Conservation (phyloP, 2,888 invertebrate genomes). For the Orthosia gracilis region DNA sequence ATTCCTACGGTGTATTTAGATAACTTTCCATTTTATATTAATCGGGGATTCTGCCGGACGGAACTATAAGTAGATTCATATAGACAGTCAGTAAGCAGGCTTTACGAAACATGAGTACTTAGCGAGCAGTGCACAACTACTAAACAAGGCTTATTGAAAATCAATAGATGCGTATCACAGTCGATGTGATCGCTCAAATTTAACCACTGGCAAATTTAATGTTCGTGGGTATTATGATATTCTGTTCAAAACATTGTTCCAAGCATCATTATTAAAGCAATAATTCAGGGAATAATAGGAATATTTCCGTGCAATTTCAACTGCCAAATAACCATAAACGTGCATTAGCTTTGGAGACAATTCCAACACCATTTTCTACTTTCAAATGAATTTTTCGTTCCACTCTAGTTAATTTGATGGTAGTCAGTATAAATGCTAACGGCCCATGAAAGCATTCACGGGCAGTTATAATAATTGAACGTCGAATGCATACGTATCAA, state of each 20-base stretch:
- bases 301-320: conserved; percentile 14
- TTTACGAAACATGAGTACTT: conserved; percentile 15
- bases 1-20: not conserved
- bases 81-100: not conserved
- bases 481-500: conserved; percentile 23
- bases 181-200: conserved; percentile 52
- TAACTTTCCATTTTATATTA: not conserved
- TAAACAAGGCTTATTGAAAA: conserved; percentile 62
- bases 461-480: not conserved
- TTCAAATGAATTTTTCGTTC: conserved; percentile 31
- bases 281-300: conserved; percentile 22
- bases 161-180: conserved; percentile 65
- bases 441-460: not conserved
- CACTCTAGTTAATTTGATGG: conserved; percentile 40
- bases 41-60: too few species aligned
- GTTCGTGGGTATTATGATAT: conserved; percentile 17
- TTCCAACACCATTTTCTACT: conserved; percentile 29
- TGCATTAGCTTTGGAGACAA: conserved; percentile 28
- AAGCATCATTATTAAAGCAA: conserved; percentile 30
- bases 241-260: conserved; percentile 27
- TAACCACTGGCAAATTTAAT: conserved; percentile 23
- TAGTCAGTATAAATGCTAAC: conserved; percentile 10
- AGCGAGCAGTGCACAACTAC: conserved; percentile 37
- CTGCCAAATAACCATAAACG: conserved; percentile 43
- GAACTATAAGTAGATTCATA: not conserved